Evolutionary conservation across 2,888 invertebrate species (phyloP), one percentile per base, ranked within the genome.

Genomic region (Hecatera dysodea): DNA sequence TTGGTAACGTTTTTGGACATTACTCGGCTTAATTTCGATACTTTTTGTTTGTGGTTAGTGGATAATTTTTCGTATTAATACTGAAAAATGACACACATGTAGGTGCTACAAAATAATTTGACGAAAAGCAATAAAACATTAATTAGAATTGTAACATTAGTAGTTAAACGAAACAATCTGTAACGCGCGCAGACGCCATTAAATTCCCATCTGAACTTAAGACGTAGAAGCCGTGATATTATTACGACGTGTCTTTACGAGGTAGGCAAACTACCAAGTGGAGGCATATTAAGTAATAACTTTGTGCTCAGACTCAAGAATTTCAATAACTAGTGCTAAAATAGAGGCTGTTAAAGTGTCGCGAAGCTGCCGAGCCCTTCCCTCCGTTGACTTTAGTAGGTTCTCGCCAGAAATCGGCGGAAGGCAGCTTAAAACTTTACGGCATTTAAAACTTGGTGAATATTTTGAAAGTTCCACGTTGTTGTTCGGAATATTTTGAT

Each of bases 241-340:
- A 66, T 76, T 62, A 74, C 74, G 74, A 55, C 62, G 46, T 39
- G 63, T 55, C 63, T 75, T 79, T 72, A 72, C 67, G 75, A 68
- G 67, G 62, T 60, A 71, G 64, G 52, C 62, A 59, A 67, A 72
- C 68, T 68, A 71, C 33, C 53, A 72, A 62, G 46, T 44, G 22
- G 67, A 63, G 67, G 65, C 81, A 83, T 82, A 83, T 78, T 78
- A 71, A 83, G 78, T 82, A 78, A 81, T 82, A 82, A 82, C 66
- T 78, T 74, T 55, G 57, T 53, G 53, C 59, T 72, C 75, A 72
- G 63, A 68, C 67, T 62, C 81, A 72, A 78, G 78, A 78, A 83
- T 82, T 82, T 81, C 82, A 82, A 83, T 83, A 81, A 66, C 72
- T 78, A 83, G 69, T 56, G 59, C 15, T 78, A 57, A 70, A 68